These are phyloP conservation scores for Dione vanillae DNA, from an alignment of 2,888 invertebrate genomes.

Conservation along the genomic window DNA sequence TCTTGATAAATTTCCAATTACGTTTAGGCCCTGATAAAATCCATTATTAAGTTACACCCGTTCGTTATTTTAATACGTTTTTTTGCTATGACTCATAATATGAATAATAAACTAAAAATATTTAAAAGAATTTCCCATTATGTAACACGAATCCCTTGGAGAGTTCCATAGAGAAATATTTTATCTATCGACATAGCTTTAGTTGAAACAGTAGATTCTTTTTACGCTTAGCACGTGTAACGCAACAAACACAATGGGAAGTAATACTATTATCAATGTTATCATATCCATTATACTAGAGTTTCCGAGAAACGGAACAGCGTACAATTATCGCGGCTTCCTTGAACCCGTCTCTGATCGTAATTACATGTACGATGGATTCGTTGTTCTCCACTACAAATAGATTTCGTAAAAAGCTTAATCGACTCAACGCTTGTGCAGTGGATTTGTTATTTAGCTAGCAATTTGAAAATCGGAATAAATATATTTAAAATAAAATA, in stretches of 20 bases:
- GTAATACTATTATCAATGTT: conserved; percentile 74
- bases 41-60: conserved; percentile 2
- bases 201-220: conserved; percentile 22
- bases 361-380: conserved; percentile 57
- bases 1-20: conserved; percentile 28
- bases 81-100: neutral
- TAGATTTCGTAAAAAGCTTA: conserved; percentile 25
- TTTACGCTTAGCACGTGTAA: conserved; percentile 37
- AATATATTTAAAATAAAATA: too few species aligned
- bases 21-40: conserved; percentile 11
- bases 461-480: too few species aligned
- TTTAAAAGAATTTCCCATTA: conserved; percentile 9
- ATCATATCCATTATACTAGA: conserved; percentile 66
- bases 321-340: conserved; percentile 73
- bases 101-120: neutral
- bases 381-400: conserved; percentile 35
- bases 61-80: neutral
- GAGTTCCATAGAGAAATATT: conserved; percentile 17
- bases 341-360: conserved; percentile 64
- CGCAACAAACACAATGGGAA: conserved; percentile 50
- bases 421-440: neutral
- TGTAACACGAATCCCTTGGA: conserved; percentile 1
- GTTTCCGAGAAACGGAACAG: conserved; percentile 68
- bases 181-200: conserved; percentile 15
- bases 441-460: neutral